Evolutionary conservation across 35 echinoderm and acorn worm species (phyloP).

Genomic region (Lytechinus pictus): DNA sequence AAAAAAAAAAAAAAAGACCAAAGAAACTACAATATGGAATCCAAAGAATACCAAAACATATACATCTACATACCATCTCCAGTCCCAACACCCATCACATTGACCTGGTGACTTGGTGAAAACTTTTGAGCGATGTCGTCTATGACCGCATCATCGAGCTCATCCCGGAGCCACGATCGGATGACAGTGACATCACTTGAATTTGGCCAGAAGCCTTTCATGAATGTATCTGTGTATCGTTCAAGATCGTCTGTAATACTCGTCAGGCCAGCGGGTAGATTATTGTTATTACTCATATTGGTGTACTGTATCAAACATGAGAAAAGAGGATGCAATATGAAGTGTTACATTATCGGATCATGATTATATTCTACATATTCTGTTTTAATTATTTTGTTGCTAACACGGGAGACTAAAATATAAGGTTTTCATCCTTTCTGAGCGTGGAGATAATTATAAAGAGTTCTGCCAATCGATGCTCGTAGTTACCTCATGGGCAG

Average conservation of each 20-base stretch:
- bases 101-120: neutral
- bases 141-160: conserved; percentile 3
- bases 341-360: too few species aligned
- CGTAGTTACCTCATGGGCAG: too few species aligned
- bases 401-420: too few species aligned
- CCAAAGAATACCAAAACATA: too few species aligned
- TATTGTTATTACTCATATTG: neutral
- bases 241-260: neutral
- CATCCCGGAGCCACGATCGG: neutral
- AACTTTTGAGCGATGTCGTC: neutral
- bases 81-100: conserved; percentile 15
- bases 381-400: too few species aligned
- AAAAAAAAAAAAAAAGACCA: too few species aligned
- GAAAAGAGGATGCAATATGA: neutral
- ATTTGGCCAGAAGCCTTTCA: conserved; percentile 34
- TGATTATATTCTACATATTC: too few species aligned
- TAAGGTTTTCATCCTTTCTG: too few species aligned
- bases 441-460: too few species aligned
- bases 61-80: conserved; percentile 20
- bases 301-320: neutral
- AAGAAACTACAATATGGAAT: too few species aligned
- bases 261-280: neutral
- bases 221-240: conserved; percentile 33
- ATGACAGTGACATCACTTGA: neutral
- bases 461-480: too few species aligned